Evolutionary conservation across 2,797 vertebrate genomes (phyloP).

Genomic region (Jordanella pulchra): DNA sequence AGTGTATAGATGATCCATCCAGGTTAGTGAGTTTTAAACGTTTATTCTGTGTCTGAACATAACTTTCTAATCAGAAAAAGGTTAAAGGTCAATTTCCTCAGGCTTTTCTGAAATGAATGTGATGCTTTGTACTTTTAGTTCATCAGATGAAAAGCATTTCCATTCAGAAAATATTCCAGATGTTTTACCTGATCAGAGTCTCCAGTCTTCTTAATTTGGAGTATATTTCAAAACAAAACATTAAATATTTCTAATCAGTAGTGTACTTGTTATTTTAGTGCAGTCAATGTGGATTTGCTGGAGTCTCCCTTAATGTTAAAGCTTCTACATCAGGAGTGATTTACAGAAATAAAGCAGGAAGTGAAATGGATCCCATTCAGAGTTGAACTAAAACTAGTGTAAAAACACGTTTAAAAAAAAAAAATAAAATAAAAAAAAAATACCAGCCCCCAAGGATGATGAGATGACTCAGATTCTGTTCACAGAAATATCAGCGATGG

Average conservation of each 20-base stretch:
- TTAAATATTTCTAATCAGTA: not conserved
- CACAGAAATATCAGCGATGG: not conserved
- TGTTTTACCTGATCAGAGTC: not conserved
- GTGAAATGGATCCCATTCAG: not conserved
- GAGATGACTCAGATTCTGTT: not conserved
- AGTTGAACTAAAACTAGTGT: not conserved
- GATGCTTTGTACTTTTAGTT: not conserved
- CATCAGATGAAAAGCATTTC: not conserved
- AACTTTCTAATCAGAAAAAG: not conserved
- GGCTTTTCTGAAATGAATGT: not conserved
- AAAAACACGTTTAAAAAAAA: not conserved
- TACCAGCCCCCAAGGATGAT: too few relatives aligned
- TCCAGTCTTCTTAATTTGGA: not conserved
- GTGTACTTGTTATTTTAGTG: not conserved
- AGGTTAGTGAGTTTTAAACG: not conserved
- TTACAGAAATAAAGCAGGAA: not conserved
- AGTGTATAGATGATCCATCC: not conserved
- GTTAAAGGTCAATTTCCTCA: not conserved
- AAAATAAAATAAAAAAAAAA: too few relatives aligned
- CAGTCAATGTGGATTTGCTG: not conserved
- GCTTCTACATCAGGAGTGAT: not conserved
- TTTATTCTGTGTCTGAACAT: not conserved
- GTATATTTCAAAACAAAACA: not conserved
- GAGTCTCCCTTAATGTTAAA: not conserved
- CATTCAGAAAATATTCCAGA: not conserved